phyloP scores from a whole-genome alignment of 2,113 vertebrate genomes.

The Cervus canadensis region DNA sequence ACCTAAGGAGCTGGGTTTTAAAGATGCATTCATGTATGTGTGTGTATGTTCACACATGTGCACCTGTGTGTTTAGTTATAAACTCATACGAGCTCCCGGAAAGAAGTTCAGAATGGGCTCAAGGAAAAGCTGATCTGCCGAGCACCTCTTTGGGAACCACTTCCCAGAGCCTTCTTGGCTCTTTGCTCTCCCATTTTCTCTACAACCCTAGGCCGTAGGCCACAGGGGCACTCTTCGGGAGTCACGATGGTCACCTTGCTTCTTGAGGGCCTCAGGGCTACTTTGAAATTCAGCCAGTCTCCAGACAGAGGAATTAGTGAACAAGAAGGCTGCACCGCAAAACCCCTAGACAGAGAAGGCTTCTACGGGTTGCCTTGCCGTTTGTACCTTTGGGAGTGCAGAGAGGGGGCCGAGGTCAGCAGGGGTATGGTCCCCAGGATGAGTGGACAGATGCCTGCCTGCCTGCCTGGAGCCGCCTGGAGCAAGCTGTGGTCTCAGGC shows the following conservation, averaged over 20 bases:
- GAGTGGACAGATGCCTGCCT: too few relatives aligned
- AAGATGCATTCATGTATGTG: neutral
- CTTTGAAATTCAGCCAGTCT: neutral
- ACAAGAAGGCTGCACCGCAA: neutral
- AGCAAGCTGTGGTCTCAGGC: neutral
- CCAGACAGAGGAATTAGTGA: neutral
- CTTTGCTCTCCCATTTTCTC: neutral
- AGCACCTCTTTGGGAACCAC: neutral
- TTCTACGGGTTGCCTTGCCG: neutral
- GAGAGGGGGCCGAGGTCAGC: neutral
- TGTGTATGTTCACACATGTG: too few relatives aligned
- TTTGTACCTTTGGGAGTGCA: neutral
- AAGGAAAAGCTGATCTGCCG: too few relatives aligned
- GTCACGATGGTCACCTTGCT: fast-evolving
- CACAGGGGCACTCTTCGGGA: neutral
- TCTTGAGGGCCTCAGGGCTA: neutral
- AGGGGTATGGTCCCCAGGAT: neutral
- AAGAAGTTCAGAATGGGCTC: neutral
- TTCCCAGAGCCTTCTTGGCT: neutral
- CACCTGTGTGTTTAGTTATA: neutral
- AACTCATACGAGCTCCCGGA: fast-evolving
- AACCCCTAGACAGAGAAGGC: too few relatives aligned
- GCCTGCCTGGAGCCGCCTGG: neutral
- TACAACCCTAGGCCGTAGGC: fast-evolving
- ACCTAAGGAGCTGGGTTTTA: neutral